Evolutionary conservation across 2,113 vertebrate genomes (phyloP), one percentile per base, ranked within the genome.

Genomic region (Chauna torquata): DNA sequence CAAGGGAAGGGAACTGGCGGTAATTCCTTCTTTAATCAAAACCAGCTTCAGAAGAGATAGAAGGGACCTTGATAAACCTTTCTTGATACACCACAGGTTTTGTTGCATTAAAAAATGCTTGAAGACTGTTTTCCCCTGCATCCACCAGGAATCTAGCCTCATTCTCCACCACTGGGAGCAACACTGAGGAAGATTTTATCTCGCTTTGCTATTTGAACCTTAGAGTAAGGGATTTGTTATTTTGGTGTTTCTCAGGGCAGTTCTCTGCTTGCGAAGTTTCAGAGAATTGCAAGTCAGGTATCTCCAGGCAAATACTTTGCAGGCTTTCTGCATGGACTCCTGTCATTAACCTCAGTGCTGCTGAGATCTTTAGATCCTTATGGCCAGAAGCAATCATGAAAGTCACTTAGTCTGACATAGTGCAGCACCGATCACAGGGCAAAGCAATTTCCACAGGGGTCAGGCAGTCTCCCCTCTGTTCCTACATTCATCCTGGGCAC

Each of bases 11-110:
- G 68, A 95, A n/a, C 84, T 82, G 77, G 66, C 97, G 91, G 82
- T 34, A 25, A 94, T 95, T 92, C 66, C 69, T 89, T 68, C 65
- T 88, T 82, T 89, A 95, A 95, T 96, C 20, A 16, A 96, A 96
- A 81, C 74, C 94, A 81, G 82, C 79, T 82, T 93, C 22, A 0
- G 28, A 80, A 86, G 15, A 96, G 82, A 77, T 79, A 94, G 86
- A 78, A 92, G 86, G 93, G 82, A 95, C 87, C 87, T 92, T 91
- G 96, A 96, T 95, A 95, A 96, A 89, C 72, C 64, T 86, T 72
- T 68, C 40, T 75, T 92, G 90, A n/a, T n/a, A n/a, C n/a, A 1
- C 84, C 74, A 70, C 66, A 77, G 70, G 34, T 94, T 89, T 95
- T 90, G 77, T 78, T 1, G 0, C 64, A 83, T 66, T n/a, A 2